These are phyloP conservation scores for Heterochromis multidens DNA, from an alignment of 2,113 vertebrate genomes.

Conservation along the genomic window DNA sequence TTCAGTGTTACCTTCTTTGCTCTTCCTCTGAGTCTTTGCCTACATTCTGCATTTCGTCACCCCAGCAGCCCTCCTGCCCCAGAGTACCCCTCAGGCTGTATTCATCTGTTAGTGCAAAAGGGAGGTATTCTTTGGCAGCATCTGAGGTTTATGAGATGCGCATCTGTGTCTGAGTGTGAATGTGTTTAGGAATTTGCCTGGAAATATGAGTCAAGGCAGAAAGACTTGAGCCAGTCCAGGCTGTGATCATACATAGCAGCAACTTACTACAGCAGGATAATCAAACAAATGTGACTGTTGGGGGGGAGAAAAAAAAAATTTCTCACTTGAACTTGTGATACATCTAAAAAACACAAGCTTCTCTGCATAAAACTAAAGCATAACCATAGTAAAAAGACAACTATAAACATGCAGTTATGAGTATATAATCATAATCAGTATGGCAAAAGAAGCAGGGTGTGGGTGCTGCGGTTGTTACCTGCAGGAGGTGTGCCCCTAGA, in stretches of 20 bases:
- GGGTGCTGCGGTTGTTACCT: slow-evolving; percentile 72
- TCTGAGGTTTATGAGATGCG: slow-evolving; percentile 25
- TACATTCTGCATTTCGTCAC: slow-evolving; percentile 51
- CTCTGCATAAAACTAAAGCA: background rate
- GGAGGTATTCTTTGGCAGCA: slow-evolving; percentile 51
- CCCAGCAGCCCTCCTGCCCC: slow-evolving; percentile 35
- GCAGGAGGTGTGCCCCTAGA: slow-evolving; percentile 86
- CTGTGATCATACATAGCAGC: background rate
- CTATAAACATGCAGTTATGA: background rate
- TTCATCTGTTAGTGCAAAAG: slow-evolving; percentile 52
- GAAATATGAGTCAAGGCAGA: slow-evolving; percentile 9
- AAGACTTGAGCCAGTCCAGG: background rate
- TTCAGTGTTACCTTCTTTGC: slow-evolving; percentile 26
- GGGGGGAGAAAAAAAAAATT: background rate
- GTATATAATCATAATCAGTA: background rate
- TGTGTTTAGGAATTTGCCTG: slow-evolving; percentile 7
- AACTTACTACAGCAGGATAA: background rate
- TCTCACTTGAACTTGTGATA: background rate
- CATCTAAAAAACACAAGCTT: background rate
- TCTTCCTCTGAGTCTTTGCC: slow-evolving; percentile 48
- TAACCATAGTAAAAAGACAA: background rate
- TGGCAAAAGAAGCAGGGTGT: background rate
- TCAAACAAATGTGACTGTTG: background rate
- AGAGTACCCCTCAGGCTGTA: slow-evolving; percentile 50
- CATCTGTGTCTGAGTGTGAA: background rate